Conservation (phyloP, 2,888 invertebrate genomes). For the Penaeus monodon region DNA sequence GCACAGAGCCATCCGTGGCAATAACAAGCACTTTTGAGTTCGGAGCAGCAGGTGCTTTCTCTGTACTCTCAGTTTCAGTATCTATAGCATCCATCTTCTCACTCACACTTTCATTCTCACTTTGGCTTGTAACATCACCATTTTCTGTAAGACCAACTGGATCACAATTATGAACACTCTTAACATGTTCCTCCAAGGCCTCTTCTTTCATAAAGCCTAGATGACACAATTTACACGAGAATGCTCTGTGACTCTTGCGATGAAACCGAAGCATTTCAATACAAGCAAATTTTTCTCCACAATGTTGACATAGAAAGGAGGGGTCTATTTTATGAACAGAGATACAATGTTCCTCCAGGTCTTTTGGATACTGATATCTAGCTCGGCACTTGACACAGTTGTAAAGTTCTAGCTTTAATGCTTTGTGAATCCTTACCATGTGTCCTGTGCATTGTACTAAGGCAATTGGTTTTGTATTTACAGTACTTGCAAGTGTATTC, state of each 20-base stretch:
- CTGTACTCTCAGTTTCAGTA: slow-evolving; percentile 1
- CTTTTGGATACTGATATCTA: slow-evolving; percentile 39
- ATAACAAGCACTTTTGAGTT: slow-evolving; percentile 55
- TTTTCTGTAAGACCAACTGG: slow-evolving; percentile 25
- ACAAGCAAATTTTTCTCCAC: slow-evolving; percentile 61
- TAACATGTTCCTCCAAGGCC: slow-evolving; percentile 54
- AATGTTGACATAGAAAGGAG: slow-evolving; percentile 46
- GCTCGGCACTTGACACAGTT: slow-evolving; percentile 48
- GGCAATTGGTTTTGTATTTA: slow-evolving; percentile 50
- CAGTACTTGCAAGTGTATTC: slow-evolving; percentile 55
- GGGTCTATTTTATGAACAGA: slow-evolving; percentile 39
- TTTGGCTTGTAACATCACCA: neutral
- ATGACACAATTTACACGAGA: slow-evolving; percentile 57
- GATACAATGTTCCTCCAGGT: slow-evolving; percentile 56
- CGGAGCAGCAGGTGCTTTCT: neutral
- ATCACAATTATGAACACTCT: slow-evolving; percentile 53
- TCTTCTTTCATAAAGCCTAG: slow-evolving; percentile 64
- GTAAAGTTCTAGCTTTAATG: slow-evolving; percentile 39
- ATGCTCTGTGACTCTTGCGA: slow-evolving; percentile 53
- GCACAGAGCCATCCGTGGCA: slow-evolving; percentile 43
- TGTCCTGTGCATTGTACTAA: slow-evolving; percentile 54
- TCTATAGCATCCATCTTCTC: neutral
- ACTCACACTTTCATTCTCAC: neutral
- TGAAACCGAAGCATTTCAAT: slow-evolving; percentile 60
- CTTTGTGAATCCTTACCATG: slow-evolving; percentile 59